phyloP scores from a whole-genome alignment of 2,797 vertebrate species.

The Myoxocephalus aenaeus region DNA sequence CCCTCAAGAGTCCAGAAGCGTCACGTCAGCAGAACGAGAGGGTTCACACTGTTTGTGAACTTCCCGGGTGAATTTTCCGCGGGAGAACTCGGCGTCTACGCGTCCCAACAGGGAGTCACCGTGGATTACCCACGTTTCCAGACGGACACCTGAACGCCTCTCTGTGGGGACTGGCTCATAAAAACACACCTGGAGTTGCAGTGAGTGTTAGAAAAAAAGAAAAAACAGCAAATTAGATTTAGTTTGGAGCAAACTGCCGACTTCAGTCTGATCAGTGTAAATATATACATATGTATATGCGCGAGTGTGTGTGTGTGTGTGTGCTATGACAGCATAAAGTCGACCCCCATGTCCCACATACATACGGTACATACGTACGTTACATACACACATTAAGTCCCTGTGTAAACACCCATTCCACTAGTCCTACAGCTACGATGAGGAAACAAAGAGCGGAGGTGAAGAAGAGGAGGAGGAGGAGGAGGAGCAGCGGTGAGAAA shows the following conservation, averaged over 20 bases:
- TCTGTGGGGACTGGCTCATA: background rate
- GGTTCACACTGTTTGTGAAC: background rate
- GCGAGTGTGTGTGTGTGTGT: slow-evolving; percentile 41
- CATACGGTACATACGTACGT: slow-evolving; percentile 54
- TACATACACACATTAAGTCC: slow-evolving; percentile 62
- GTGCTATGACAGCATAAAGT: slow-evolving; percentile 69
- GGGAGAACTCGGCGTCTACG: background rate
- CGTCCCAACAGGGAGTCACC: too few species aligned
- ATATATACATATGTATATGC: slow-evolving; percentile 18
- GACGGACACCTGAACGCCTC: background rate
- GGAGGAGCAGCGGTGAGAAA: slow-evolving; percentile 44
- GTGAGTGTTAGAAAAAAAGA: background rate
- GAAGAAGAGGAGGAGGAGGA: slow-evolving; percentile 19
- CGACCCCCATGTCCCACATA: slow-evolving; percentile 54
- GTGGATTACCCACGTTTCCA: background rate
- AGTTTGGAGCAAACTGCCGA: slow-evolving; percentile 32
- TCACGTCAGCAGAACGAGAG: background rate
- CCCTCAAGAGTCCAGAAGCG: background rate
- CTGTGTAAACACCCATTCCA: slow-evolving; percentile 74
- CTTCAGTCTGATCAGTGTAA: slow-evolving; percentile 1
- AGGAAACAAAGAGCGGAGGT: slow-evolving; percentile 58
- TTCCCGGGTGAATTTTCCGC: background rate
- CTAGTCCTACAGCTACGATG: slow-evolving; percentile 67
- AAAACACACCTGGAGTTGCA: background rate
- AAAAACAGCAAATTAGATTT: slow-evolving; percentile 1